Percentiles rank a stretch among this genome's conserved stretches.
Evolutionary conservation across 2,888 invertebrate genomes (phyloP).

Genomic region (Drosophila niveifrons): DNA sequence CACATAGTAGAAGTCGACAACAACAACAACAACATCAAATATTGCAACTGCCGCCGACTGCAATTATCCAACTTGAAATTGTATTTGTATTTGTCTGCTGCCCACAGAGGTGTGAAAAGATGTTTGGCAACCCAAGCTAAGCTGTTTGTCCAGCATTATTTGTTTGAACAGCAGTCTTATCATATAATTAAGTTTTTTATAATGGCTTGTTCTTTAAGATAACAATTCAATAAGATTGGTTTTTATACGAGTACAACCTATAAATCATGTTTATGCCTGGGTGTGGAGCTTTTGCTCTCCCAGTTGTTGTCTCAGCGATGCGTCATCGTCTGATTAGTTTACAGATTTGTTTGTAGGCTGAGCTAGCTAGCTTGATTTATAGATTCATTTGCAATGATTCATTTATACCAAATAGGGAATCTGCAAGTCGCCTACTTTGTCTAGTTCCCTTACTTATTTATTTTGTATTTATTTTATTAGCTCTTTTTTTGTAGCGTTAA

Average conservation of each 20-base stretch:
- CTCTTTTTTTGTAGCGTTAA: constrained; percentile 6
- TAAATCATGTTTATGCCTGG: constrained; percentile 2
- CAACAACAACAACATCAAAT: constrained; percentile 1
- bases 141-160: constrained; percentile 12
- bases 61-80: constrained; percentile 17
- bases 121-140: constrained; percentile 50
- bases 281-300: constrained; percentile 8
- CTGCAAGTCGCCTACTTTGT: neutral
- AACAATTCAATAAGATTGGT: neutral
- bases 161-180: constrained; percentile 49
- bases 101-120: constrained; percentile 64
- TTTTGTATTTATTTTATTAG: neutral
- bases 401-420: neutral
- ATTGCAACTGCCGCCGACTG: constrained; percentile 35
- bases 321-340: constrained; percentile 43
- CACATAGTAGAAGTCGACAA: constrained; percentile 44
- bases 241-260: constrained; percentile 1
- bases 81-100: constrained; percentile 38
- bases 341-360: constrained; percentile 15
- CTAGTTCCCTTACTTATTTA: neutral
- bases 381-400: neutral
- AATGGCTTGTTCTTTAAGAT: constrained; percentile 3
- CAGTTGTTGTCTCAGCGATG: constrained; percentile 14
- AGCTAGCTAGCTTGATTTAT: no score
- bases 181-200: constrained; percentile 63